phyloP scores from a whole-genome alignment of 2,888 invertebrate species.

The Volucella bombylans region DNA sequence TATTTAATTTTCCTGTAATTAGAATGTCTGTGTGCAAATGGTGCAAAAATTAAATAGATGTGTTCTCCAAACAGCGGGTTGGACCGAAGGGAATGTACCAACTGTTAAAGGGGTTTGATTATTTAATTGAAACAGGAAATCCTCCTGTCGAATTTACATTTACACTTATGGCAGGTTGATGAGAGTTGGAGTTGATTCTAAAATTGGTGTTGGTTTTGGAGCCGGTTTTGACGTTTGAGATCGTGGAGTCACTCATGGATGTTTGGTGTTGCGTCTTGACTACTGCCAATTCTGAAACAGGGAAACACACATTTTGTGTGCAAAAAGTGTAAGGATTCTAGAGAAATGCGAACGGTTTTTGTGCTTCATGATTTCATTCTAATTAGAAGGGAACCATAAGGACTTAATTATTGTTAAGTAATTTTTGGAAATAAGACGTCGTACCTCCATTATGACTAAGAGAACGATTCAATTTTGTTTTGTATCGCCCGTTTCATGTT shows the following conservation, averaged over 20 bases:
- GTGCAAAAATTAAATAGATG: conserved; percentile 69
- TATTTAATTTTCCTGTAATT: conserved; percentile 72
- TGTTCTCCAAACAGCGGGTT: conserved; percentile 10
- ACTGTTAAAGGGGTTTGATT: conserved; percentile 50
- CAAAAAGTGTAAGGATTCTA: conserved; percentile 21
- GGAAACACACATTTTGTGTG: not conserved
- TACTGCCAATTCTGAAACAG: not conserved
- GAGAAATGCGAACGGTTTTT: conserved; percentile 43
- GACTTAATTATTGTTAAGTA: conserved; percentile 58
- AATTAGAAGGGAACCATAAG: conserved; percentile 59
- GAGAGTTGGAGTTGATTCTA: conserved; percentile 7
- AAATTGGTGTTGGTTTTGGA: conserved; percentile 3
- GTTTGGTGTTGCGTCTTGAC: not conserved
- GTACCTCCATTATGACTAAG: not conserved
- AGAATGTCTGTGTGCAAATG: conserved; percentile 71
- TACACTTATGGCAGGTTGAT: conserved; percentile 56
- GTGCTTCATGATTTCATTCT: conserved; percentile 60
- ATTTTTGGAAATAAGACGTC: not conserved
- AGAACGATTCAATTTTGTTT: conserved; percentile 13
- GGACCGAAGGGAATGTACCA: not conserved
- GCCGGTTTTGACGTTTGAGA: too few species aligned
- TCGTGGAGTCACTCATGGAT: not conserved
- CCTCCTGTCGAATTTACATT: conserved; percentile 72
- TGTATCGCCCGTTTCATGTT: too few species aligned
- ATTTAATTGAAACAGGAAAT: conserved; percentile 72